Evolutionary conservation across 2,888 invertebrate genomes (phyloP).

Genomic region (Acronicta leporina): DNA sequence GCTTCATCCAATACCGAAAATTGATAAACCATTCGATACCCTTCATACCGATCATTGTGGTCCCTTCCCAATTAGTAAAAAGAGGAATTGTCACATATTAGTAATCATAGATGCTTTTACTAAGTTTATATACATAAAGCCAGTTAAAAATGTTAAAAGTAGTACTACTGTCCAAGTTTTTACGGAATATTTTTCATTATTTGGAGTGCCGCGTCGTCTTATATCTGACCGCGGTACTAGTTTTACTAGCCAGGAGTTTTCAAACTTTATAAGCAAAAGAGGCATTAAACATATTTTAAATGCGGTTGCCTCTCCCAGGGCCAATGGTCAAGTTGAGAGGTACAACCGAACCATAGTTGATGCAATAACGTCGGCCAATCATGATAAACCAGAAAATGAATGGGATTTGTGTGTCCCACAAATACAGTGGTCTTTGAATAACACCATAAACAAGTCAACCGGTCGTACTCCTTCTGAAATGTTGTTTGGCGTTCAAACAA

Average conservation of each 20-base stretch:
- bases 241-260: conserved; percentile 10
- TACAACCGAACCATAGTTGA: no score
- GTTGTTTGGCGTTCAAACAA: no score
- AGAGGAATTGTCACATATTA: background rate
- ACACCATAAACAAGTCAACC: no score
- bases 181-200: conserved; percentile 8
- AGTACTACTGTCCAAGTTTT: conserved; percentile 3
- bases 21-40: no score
- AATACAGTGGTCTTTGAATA: no score
- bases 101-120: background rate
- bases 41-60: no score
- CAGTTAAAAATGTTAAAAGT: conserved; percentile 15
- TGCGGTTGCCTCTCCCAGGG: background rate
- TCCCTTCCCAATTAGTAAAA: conserved; percentile 3
- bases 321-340: background rate
- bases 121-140: conserved; percentile 14
- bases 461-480: no score
- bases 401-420: no score
- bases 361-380: no score
- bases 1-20: no score
- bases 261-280: background rate
- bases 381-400: no score
- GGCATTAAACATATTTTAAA: conserved; percentile 9
- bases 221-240: conserved; percentile 14
- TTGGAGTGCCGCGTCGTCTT: conserved; percentile 12